Conservation (phyloP, 2,888 invertebrate genomes). For the Orthosia gothica region DNA sequence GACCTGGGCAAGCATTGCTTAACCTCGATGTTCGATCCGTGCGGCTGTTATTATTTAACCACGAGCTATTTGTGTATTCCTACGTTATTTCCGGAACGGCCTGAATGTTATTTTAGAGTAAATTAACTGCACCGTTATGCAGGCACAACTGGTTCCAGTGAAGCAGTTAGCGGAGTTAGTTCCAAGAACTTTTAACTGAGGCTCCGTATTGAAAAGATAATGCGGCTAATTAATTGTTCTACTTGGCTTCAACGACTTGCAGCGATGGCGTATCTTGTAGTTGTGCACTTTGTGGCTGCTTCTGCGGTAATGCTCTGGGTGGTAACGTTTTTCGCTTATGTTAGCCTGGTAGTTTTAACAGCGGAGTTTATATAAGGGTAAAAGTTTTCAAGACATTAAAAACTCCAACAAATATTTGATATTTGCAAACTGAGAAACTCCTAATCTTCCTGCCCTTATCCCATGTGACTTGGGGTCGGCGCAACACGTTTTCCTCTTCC, state of each 20-base stretch:
- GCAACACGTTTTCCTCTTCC: too few species aligned
- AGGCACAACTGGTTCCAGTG: constrained; percentile 40
- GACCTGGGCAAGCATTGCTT: too few species aligned
- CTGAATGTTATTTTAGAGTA: constrained; percentile 42
- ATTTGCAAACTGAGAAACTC: not conserved
- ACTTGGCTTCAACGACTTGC: constrained; percentile 50
- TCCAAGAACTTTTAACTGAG: constrained; percentile 62
- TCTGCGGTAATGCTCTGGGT: constrained; percentile 4
- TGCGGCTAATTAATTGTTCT: constrained; percentile 59
- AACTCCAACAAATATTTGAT: not conserved
- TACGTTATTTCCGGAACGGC: constrained; percentile 10
- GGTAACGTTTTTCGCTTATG: constrained; percentile 8
- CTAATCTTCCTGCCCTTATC: too few species aligned
- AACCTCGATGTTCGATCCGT: too few species aligned
- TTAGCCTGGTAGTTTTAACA: not conserved
- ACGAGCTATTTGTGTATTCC: not conserved
- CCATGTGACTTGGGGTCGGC: too few species aligned
- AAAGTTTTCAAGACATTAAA: constrained; percentile 2
- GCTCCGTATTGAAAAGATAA: constrained; percentile 66
- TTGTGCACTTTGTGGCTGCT: constrained; percentile 18
- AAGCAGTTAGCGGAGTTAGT: constrained; percentile 50
- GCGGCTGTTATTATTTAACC: too few species aligned
- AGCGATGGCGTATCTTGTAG: constrained; percentile 23
- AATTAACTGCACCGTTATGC: constrained; percentile 58
- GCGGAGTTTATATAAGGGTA: not conserved